phyloP scores from a whole-genome alignment of 1,140 invertebrate genomes.

The Psix sp. region DNA sequence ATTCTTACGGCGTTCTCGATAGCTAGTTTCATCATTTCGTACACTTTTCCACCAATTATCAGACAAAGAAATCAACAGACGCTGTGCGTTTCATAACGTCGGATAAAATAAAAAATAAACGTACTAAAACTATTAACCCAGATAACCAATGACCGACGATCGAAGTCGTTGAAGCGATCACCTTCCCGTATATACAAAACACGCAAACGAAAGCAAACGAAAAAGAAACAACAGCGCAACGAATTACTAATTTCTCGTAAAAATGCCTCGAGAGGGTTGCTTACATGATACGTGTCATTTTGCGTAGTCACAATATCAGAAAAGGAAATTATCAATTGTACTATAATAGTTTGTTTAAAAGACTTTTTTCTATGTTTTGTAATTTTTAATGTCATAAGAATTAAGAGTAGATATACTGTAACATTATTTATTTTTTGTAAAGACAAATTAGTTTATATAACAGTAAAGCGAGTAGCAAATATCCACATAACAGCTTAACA shows the following conservation, averaged over 20 bases:
- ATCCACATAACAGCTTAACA: too few species aligned
- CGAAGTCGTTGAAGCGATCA: conserved; percentile 41
- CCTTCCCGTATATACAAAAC: conserved; percentile 26
- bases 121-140: conserved; percentile 48
- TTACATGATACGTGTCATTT: too few species aligned
- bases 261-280: background rate
- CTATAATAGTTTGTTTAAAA: too few species aligned
- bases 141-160: conserved; percentile 47
- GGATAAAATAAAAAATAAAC: conserved; percentile 41
- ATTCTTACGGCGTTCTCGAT: conserved; percentile 2
- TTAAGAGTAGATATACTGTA: too few species aligned
- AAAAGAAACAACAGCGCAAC: conserved; percentile 34
- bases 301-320: too few species aligned
- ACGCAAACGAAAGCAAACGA: conserved; percentile 37
- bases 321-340: too few species aligned
- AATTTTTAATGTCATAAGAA: too few species aligned
- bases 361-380: too few species aligned
- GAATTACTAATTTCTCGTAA: too few species aligned
- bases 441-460: too few species aligned
- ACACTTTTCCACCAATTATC: conserved; percentile 32
- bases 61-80: conserved; percentile 33
- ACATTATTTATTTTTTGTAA: too few species aligned
- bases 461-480: too few species aligned
- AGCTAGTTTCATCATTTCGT: conserved; percentile 14
- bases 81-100: conserved; percentile 32